These are phyloP conservation scores for Drosophila santomea DNA, from an alignment of 1,140 invertebrate genomes.

Conservation along the genomic window DNA sequence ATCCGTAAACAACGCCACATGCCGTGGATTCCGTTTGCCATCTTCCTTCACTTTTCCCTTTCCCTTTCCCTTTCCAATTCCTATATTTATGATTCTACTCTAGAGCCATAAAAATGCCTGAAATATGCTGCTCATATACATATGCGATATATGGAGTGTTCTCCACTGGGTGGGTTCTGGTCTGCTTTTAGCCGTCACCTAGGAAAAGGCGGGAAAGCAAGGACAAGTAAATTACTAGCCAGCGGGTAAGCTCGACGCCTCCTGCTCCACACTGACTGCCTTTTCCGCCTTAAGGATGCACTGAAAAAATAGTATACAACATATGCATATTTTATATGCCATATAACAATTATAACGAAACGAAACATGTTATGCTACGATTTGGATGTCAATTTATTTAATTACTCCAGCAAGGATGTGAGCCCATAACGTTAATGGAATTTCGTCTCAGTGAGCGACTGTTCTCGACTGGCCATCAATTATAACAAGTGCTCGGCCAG, in stretches of 20 bases:
- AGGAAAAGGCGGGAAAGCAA: constrained; percentile 31
- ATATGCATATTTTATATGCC: no score
- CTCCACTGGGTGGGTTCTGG: constrained; percentile 11
- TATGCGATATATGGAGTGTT: constrained; percentile 38
- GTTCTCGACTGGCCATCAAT: constrained; percentile 60
- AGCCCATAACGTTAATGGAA: no score
- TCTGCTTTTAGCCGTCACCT: constrained; percentile 55
- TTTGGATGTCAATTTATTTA: no score
- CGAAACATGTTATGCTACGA: no score
- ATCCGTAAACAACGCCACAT: constrained; percentile 66
- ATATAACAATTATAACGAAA: no score
- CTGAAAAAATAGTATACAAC: not conserved
- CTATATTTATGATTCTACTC: constrained; percentile 22
- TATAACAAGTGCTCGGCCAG: constrained; percentile 62
- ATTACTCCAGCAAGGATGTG: no score
- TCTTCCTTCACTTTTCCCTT: not conserved
- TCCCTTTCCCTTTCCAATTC: constrained; percentile 1
- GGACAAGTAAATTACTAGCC: constrained; percentile 57
- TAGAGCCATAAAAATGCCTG: constrained; percentile 62
- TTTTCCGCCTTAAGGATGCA: constrained; percentile 2
- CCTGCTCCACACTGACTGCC: constrained; percentile 23
- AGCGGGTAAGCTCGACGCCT: constrained; percentile 32
- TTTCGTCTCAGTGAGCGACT: constrained; percentile 7
- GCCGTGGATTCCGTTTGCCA: constrained; percentile 9
- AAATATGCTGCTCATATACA: constrained; percentile 76